phyloP scores from a whole-genome alignment of 2,888 invertebrate genomes.

The Pharmacophagus antenor region DNA sequence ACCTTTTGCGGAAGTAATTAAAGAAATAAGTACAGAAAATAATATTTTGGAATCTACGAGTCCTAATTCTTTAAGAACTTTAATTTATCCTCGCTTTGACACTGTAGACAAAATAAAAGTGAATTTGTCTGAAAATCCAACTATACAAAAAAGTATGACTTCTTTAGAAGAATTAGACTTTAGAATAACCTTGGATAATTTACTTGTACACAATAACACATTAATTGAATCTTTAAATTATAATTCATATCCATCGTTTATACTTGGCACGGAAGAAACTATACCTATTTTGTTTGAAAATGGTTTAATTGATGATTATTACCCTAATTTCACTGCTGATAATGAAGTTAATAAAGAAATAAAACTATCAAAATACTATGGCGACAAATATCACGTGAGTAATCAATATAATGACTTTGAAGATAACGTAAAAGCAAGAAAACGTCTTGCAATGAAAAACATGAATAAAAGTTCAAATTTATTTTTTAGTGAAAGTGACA shows the following conservation, averaged over 20 bases:
- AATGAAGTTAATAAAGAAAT: constrained; percentile 46
- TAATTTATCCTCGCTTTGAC: not conserved
- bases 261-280: constrained; percentile 36
- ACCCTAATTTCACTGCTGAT: constrained; percentile 58
- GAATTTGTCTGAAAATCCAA: not conserved
- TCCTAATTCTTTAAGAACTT: not conserved
- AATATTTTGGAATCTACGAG: not conserved
- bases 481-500: constrained; percentile 26
- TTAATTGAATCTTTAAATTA: constrained; percentile 6
- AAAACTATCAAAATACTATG: constrained; percentile 43
- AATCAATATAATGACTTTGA: constrained; percentile 37
- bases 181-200: constrained; percentile 1
- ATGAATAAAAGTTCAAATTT: constrained; percentile 31
- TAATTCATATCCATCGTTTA: constrained; percentile 32
- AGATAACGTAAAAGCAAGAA: constrained; percentile 33
- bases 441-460: constrained; percentile 29
- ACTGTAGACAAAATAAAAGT: not conserved
- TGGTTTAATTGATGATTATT: constrained; percentile 57
- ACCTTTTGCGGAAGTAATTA: not conserved
- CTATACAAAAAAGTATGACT: not conserved
- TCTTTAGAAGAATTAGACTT: constrained; percentile 2
- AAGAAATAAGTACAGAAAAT: not conserved
- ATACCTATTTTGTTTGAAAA: constrained; percentile 43
- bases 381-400: constrained; percentile 52
- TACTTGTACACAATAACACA: constrained; percentile 3